These are phyloP conservation scores for Drosophila erecta DNA, from an alignment of 1,140 invertebrate genomes.

Conservation along the genomic window DNA sequence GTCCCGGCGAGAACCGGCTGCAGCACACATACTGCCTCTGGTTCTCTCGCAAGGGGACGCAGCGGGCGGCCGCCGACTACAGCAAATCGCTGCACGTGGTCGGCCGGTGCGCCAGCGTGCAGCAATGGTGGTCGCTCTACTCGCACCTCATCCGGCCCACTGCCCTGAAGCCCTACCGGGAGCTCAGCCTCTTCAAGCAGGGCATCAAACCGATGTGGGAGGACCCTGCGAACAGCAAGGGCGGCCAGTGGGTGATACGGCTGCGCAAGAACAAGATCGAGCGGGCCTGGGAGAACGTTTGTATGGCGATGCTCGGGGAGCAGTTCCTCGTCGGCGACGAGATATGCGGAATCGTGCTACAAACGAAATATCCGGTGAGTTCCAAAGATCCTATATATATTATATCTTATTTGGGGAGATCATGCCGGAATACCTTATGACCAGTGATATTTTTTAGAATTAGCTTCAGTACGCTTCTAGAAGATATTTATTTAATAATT, in stretches of 20 bases:
- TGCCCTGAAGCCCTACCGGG: conserved; percentile 95
- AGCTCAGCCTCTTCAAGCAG: conserved; percentile 99
- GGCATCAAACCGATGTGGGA: conserved; percentile 99
- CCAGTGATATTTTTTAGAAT: neutral
- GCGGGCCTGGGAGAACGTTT: conserved; percentile 98
- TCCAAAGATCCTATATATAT: neutral
- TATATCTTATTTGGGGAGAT: conserved; percentile 22
- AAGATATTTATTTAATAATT: too few species aligned
- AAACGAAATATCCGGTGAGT: conserved; percentile 94
- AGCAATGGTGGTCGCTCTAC: conserved; percentile 99
- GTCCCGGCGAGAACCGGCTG: conserved; percentile 90
- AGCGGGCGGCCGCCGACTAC: conserved; percentile 78
- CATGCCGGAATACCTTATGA: conserved; percentile 3
- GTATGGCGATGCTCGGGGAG: conserved; percentile 98
- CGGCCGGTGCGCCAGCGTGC: conserved; percentile 94
- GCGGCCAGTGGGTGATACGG: conserved; percentile 98
- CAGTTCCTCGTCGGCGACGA: conserved; percentile 99
- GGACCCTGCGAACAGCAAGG: conserved; percentile 96
- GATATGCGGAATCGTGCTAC: conserved; percentile 99
- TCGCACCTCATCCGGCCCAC: conserved; percentile 95
- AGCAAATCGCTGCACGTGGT: conserved; percentile 86
- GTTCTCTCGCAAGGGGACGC: conserved; percentile 86
- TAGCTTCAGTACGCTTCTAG: neutral
- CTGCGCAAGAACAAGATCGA: conserved; percentile 97
- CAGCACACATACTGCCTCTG: conserved; percentile 93